These are phyloP conservation scores for Ammodytes dubius DNA, from an alignment of 2,113 vertebrate species.

Conservation along the genomic window DNA sequence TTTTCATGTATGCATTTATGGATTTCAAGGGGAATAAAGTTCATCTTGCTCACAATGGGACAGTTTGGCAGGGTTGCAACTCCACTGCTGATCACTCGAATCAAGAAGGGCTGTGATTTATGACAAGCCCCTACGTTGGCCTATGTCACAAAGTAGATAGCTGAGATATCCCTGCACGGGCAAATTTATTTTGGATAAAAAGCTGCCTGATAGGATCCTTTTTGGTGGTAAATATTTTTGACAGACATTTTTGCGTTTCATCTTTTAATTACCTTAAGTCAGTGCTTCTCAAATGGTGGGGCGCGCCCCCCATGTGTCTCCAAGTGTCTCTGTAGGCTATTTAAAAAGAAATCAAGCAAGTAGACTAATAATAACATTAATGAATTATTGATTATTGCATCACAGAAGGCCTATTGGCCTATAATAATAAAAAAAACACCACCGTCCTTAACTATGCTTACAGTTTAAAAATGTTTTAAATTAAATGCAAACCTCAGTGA, in stretches of 20 bases:
- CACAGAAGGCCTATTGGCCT: too few species aligned
- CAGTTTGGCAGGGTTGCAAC: background rate
- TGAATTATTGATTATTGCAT: too few species aligned
- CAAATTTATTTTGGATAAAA: background rate
- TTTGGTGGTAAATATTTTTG: conserved; percentile 1
- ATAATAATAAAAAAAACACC: too few species aligned
- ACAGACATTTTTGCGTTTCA: background rate
- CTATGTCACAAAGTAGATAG: background rate
- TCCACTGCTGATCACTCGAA: conserved; percentile 1
- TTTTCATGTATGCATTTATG: background rate
- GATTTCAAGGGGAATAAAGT: conserved; percentile 5
- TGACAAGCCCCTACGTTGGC: background rate
- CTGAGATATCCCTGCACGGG: background rate
- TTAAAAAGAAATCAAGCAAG: too few species aligned
- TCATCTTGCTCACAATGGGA: conserved; percentile 1
- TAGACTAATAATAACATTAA: too few species aligned
- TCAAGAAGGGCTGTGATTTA: background rate
- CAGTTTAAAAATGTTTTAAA: too few species aligned
- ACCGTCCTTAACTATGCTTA: too few species aligned
- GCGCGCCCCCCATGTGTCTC: too few species aligned
- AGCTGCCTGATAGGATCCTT: background rate
- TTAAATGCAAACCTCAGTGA: too few species aligned
- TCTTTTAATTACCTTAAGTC: background rate
- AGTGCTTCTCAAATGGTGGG: too few species aligned
- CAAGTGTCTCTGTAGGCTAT: too few species aligned